A percentile compares a stretch with the other conserved stretches of the same genome.
Conservation (phyloP, 2,113 vertebrate genomes). For the Calcarius ornatus region DNA sequence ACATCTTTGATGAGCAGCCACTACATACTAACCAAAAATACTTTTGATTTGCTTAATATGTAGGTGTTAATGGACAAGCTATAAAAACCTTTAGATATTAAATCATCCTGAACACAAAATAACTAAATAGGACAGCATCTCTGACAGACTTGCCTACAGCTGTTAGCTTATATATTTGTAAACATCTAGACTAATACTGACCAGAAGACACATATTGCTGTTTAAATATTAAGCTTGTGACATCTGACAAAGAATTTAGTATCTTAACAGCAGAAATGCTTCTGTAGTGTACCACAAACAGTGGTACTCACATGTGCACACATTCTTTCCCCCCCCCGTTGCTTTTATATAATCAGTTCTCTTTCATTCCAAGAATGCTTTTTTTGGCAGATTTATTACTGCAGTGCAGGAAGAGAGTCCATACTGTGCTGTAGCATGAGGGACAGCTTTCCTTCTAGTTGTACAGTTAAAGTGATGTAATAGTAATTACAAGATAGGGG, state of each 20-base stretch:
- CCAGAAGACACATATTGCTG: background rate
- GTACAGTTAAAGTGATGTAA: background rate
- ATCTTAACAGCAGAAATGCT: background rate
- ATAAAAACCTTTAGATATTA: background rate
- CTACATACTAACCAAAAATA: background rate
- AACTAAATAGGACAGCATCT: background rate
- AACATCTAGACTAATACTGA: background rate
- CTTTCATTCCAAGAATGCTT: background rate
- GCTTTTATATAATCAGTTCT: background rate
- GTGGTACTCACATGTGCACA: background rate
- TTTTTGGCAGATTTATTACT: background rate
- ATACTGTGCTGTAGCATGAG: background rate
- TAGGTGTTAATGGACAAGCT: background rate
- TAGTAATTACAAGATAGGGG: background rate
- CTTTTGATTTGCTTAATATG: background rate
- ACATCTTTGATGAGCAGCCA: background rate
- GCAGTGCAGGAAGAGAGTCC: background rate
- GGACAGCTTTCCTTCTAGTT: background rate
- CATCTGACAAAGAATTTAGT: background rate
- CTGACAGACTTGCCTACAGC: background rate
- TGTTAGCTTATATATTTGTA: background rate
- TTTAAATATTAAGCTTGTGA: background rate
- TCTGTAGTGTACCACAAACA: background rate
- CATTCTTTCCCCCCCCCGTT: accelerated
- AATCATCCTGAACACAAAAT: background rate